Conservation (phyloP, 2,888 invertebrate genomes). For the Epistrophella euchroma region DNA sequence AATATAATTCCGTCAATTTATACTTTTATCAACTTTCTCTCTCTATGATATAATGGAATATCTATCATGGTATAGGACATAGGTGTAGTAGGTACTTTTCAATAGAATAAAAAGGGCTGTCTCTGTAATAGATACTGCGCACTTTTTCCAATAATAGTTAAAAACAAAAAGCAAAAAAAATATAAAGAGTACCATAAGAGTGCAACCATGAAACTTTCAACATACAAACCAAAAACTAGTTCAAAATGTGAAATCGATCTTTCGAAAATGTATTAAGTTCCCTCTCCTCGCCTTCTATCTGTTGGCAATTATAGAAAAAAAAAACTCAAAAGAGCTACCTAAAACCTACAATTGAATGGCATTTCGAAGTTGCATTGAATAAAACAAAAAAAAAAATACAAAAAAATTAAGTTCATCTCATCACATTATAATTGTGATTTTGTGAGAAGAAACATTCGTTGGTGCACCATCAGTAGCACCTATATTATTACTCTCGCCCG, state of each 20-base stretch:
- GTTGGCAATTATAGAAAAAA: background rate
- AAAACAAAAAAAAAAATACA: background rate
- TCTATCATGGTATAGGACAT: background rate
- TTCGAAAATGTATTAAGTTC: conserved; percentile 68
- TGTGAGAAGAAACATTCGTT: conserved; percentile 23
- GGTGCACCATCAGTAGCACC: conserved; percentile 68
- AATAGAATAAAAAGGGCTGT: conserved; percentile 25
- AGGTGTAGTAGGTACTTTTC: background rate
- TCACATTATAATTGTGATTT: conserved; percentile 6
- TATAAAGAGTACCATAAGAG: conserved; percentile 56
- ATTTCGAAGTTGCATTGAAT: conserved; percentile 35
- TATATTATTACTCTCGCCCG: background rate
- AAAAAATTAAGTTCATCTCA: conserved; percentile 46
- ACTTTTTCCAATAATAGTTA: conserved; percentile 20
- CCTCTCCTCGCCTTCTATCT: background rate
- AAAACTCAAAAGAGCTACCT: conserved; percentile 4
- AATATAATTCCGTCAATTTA: conserved; percentile 19
- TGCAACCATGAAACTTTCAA: conserved; percentile 73
- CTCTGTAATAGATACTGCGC: conserved; percentile 51
- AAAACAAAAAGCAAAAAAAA: background rate
- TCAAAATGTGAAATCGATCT: conserved; percentile 75
- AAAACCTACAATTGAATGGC: conserved; percentile 38
- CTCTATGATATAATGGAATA: too few relatives aligned
- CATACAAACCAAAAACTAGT: conserved; percentile 63
- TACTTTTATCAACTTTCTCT: conserved; percentile 1